A percentile compares a stretch with the other conserved stretches of the same genome.
phyloP scores from a whole-genome alignment of 2,888 invertebrate species.

The Drosophila mulleri region DNA sequence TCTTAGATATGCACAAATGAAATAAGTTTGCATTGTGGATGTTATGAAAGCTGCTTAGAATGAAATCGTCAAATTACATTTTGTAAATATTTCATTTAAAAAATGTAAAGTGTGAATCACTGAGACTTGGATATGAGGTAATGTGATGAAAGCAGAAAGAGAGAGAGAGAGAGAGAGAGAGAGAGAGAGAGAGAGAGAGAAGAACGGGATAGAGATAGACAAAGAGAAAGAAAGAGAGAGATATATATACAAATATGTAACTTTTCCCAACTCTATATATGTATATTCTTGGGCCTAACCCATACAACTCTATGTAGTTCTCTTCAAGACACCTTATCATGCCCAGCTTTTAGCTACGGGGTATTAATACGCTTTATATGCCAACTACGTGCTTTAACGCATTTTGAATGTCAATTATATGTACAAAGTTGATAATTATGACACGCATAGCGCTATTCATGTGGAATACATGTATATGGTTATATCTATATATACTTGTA shows the following conservation, averaged over 20 bases:
- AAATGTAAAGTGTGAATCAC: background rate
- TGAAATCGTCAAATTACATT: too few relatives aligned
- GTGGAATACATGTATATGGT: background rate
- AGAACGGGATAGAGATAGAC: background rate
- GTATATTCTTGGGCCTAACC: background rate
- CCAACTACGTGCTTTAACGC: constrained; percentile 11
- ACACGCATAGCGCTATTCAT: background rate
- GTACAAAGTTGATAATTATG: constrained; percentile 8
- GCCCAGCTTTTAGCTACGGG: background rate
- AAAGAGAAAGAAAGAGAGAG: background rate
- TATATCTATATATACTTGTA: background rate
- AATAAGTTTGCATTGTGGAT: background rate
- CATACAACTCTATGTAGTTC: background rate
- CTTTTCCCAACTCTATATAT: background rate
- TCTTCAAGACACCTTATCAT: background rate
- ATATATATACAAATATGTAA: background rate
- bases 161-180: background rate
- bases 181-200: too few relatives aligned
- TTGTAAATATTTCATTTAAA: background rate
- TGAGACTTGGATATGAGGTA: background rate
- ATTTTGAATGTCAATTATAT: constrained; percentile 17
- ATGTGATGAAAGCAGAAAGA: too few relatives aligned
- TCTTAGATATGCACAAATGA: constrained; percentile 1
- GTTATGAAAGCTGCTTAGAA: background rate
- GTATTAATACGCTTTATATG: constrained; percentile 3